Evolutionary conservation across 1,140 invertebrate genomes (phyloP), one percentile per base, ranked within the genome.

Genomic region (Oryzaephilus surinamensis): DNA sequence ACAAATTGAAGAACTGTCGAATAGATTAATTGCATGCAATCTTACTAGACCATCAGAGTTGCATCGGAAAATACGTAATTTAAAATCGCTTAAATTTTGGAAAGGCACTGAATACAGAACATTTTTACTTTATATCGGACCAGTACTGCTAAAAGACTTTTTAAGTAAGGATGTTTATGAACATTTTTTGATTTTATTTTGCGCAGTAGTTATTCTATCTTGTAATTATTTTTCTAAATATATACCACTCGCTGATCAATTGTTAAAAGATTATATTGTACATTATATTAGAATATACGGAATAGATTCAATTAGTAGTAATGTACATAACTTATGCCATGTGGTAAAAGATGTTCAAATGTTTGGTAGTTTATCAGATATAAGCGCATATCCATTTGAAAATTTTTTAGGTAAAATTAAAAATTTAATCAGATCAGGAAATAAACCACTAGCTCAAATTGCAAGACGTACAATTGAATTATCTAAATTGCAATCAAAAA

Each of bases 321-420:
- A 44, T 29, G 36, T 44, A 12, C 42, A 44, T 20, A 33, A 34
- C 48, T 27, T 50, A 17, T 11, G 31, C 24, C 48, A 53, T 39
- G 8, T 55, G 7, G 43, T 49, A 32, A 46, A 48, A 17, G 54
- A 53, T 11, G 51, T 55, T 6, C 34, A 32, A 43, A 51, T 16
- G 23, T 55, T 50, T 37, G 51, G 46, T 1, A 13, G 26, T n/a
- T 36, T 56, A 27, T 46, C 41, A 32, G 32, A 13, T 21, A 50
- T 52, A 27, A 50, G 24, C 21, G 39, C 52, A 12, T 55, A 50
- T 32, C 46, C 45, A 0, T 57, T 57, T 36, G 50, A 57, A 34
- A 53, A 46, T 40, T 27, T 37, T 17, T 29, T 55, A 10, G 38
- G 35, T 17, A 29, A 26, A 15, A 48, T 57, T 11, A 57, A 55